A percentile compares a stretch with the other conserved stretches of the same genome.
These are phyloP conservation scores for Melospiza georgiana DNA, from an alignment of 2,113 vertebrate genomes.

Conservation along the genomic window DNA sequence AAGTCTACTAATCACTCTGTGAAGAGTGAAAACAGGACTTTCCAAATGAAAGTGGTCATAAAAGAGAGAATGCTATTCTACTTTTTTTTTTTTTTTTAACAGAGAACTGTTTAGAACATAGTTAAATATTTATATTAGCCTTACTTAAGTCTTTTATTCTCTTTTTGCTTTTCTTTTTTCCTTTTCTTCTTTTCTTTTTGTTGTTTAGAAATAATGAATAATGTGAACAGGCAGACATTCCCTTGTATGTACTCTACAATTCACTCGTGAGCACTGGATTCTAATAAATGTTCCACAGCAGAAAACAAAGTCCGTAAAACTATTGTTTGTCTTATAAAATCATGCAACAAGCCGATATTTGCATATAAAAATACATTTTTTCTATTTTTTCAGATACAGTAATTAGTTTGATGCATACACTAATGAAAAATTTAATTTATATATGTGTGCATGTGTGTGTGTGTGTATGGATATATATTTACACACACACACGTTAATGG, in stretches of 20 bases:
- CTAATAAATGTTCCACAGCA: background rate
- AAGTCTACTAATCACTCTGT: background rate
- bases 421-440: background rate
- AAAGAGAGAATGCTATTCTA: background rate
- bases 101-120: background rate
- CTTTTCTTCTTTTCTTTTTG: background rate
- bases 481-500: background rate
- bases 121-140: background rate
- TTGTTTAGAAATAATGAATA: background rate
- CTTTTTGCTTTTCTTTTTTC: rapidly evolving
- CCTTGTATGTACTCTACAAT: background rate
- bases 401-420: background rate
- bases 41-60: background rate
- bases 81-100: background rate
- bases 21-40: background rate
- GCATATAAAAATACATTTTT: background rate
- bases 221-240: background rate
- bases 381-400: background rate
- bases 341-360: background rate
- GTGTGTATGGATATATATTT: too few species aligned
- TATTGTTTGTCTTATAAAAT: background rate
- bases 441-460: too few species aligned
- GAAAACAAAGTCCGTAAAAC: background rate
- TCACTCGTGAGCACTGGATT: background rate
- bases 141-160: background rate